phyloP scores from a whole-genome alignment of 2,113 vertebrate genomes.

The Mirounga angustirostris region DNA sequence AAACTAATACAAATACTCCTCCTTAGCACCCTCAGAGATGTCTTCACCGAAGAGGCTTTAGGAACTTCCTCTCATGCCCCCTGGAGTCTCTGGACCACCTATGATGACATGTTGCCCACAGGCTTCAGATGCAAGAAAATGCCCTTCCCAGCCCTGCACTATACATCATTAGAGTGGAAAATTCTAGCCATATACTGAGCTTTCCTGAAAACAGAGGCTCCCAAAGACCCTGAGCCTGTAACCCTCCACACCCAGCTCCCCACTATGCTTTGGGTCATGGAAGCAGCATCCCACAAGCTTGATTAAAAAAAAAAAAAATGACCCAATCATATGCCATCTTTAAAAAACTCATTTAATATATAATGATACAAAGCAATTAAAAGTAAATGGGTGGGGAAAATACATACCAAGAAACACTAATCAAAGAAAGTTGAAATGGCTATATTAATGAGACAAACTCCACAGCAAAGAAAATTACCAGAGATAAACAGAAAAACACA shows the following conservation, averaged over 20 bases:
- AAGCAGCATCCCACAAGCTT: not conserved
- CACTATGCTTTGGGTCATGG: not conserved
- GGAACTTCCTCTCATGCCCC: not conserved
- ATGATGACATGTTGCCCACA: not conserved
- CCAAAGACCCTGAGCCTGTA: not conserved
- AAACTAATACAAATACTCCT: not conserved
- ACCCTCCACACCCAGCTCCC: not conserved
- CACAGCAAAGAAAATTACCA: not conserved
- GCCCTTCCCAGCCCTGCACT: not conserved
- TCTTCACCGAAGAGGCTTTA: not conserved
- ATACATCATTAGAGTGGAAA: not conserved
- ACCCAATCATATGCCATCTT: not conserved
- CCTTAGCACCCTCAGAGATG: not conserved
- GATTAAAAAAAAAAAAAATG: too few species aligned
- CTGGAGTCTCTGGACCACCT: not conserved
- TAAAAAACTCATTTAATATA: not conserved
- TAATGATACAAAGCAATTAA: not conserved
- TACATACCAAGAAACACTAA: not conserved
- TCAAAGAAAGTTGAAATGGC: not conserved
- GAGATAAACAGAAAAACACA: not conserved
- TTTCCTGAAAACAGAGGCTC: not conserved
- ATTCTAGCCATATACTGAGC: not conserved
- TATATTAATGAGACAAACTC: not conserved
- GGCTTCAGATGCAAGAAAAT: not conserved
- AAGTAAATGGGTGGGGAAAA: not conserved